phyloP scores from a whole-genome alignment of 2,888 invertebrate species.

The Meandrusa payeni region DNA sequence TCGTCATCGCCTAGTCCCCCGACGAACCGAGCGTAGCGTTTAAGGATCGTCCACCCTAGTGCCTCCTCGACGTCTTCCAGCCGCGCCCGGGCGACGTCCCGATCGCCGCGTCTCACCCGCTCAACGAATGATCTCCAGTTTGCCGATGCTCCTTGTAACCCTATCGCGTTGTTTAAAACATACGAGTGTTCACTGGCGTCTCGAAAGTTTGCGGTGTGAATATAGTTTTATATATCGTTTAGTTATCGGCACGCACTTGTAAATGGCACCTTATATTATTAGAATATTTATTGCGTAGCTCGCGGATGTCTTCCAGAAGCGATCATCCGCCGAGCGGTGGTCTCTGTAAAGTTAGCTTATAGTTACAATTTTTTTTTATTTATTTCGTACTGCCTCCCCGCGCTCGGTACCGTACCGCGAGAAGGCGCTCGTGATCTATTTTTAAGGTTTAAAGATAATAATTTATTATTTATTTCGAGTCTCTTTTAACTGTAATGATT shows the following conservation, averaged over 20 bases:
- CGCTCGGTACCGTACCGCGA: slow-evolving; percentile 79
- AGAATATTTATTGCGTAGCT: slow-evolving; percentile 78
- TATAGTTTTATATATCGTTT: slow-evolving; percentile 67
- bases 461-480: slow-evolving; percentile 82
- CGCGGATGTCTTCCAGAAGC: slow-evolving; percentile 78
- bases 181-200: slow-evolving; percentile 75
- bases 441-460: slow-evolving; percentile 80
- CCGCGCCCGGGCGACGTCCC: slow-evolving; percentile 64
- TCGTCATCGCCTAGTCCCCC: slow-evolving; percentile 70
- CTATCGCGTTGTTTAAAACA: slow-evolving; percentile 71
- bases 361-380: slow-evolving; percentile 71
- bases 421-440: slow-evolving; percentile 81
- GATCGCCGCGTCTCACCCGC: slow-evolving; percentile 68
- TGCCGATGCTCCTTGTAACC: slow-evolving; percentile 66
- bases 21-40: slow-evolving; percentile 70
- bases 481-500: slow-evolving; percentile 77
- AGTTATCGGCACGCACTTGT: slow-evolving; percentile 78
- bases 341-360: slow-evolving; percentile 79
- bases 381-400: slow-evolving; percentile 78
- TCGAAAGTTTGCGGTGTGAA: slow-evolving; percentile 80
- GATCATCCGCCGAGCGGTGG: slow-evolving; percentile 78
- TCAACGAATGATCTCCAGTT: slow-evolving; percentile 80
- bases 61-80: slow-evolving; percentile 77
- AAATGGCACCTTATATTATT: slow-evolving; percentile 78
- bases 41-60: slow-evolving; percentile 73